Base-by-base conservation (phyloP, 2,888 invertebrate species). In the Cheiracanthium punctorium region DNA sequence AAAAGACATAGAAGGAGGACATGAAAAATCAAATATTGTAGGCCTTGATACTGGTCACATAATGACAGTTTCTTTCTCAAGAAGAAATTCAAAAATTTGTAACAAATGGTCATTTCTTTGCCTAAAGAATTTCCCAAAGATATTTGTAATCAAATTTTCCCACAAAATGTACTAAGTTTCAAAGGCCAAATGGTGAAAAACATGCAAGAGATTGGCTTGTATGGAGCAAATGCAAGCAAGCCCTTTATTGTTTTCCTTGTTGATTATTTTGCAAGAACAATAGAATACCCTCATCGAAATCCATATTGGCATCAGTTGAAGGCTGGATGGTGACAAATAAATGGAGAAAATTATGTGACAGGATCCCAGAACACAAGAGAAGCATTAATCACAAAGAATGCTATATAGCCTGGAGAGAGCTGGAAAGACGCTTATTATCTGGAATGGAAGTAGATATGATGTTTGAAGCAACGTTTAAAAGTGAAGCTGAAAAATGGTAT, bases 401-500 rank as follows among this genome's bases (percentile, higher is more conserved):
- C 17, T 65, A 14, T 24, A 24, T 65, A 8, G 67, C 67, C 24
- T 65, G 67, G 67, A 24, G 30, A 65, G 67, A 28, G 30, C 67
- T 65, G 30, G 67, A 65, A 65, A 65, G 67, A 29, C 29, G 67
- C 30, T 29, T 65, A 29, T 29, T 7, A 29, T 65, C 67, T 65
- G 24, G 29, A 17, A 65, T 4, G 17, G 67, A 29, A 65, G 28
- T 65, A 29, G 67, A 65, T 29, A 65, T 17, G 14, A 65, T 37
- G 24, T 71, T 41, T 8, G 37, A 71, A 41, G 41, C 17, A 41
- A 14, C 71, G 7, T 32, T 71, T 41, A 41, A 71, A 71, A 41
- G 41, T 37, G 71, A 71, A 71, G 37, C 71, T 71, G 71, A 12
- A 20, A 71, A 71, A 41, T 71, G 5, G 71, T 71, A 24, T 24